These are phyloP conservation scores for Pediacus dermestoides DNA, from an alignment of 2,888 invertebrate genomes.

Conservation along the genomic window DNA sequence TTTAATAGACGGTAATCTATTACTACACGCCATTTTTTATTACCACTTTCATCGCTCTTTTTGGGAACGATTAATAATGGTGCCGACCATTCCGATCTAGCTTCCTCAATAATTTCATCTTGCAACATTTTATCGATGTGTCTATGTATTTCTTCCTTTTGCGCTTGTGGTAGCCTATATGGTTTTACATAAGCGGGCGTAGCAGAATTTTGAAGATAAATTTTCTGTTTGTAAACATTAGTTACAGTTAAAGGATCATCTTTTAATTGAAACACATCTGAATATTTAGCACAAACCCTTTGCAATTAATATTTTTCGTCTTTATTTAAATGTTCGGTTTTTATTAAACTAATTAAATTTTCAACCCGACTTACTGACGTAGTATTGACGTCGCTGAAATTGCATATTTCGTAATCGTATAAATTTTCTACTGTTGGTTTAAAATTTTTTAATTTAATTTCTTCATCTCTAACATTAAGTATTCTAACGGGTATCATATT, in stretches of 20 bases:
- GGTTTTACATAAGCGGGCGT: slow-evolving; percentile 26
- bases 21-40: slow-evolving; percentile 22
- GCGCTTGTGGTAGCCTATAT: slow-evolving; percentile 25
- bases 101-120: slow-evolving; percentile 26
- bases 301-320: slow-evolving; percentile 17
- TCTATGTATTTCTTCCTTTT: slow-evolving; percentile 26
- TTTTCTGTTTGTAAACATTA: slow-evolving; percentile 26
- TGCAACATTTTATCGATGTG: slow-evolving; percentile 25
- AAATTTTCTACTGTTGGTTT: slow-evolving; percentile 15
- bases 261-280: slow-evolving; percentile 23
- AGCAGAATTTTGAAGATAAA: slow-evolving; percentile 17
- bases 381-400: slow-evolving; percentile 7
- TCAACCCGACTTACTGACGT: slow-evolving; percentile 16
- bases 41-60: slow-evolving; percentile 20
- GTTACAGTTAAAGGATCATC: slow-evolving; percentile 24
- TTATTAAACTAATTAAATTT: slow-evolving; percentile 18
- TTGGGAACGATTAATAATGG: slow-evolving; percentile 25
- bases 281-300: slow-evolving; percentile 22
- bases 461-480: slow-evolving; percentile 15
- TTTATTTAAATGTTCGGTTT: slow-evolving; percentile 17
- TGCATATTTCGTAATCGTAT: slow-evolving; percentile 10
- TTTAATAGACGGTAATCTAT: slow-evolving; percentile 23
- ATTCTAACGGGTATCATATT: slow-evolving; percentile 18
- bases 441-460: slow-evolving; percentile 20
- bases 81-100: slow-evolving; percentile 22